phyloP scores from a whole-genome alignment of 2,113 vertebrate genomes.

The Malurus melanocephalus region DNA sequence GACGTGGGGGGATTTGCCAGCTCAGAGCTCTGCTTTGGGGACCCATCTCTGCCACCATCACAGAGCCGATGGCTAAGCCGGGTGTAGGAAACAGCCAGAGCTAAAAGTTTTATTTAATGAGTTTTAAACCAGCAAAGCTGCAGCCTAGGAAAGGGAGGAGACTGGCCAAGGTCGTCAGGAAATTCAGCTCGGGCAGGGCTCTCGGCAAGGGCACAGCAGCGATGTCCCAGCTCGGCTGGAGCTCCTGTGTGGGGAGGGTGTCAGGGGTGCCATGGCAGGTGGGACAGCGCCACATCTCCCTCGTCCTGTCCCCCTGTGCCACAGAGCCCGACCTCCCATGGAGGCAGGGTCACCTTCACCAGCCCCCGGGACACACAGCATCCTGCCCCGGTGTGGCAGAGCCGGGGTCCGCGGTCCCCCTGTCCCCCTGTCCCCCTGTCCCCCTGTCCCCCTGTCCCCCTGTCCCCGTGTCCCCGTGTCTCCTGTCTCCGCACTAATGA shows the following conservation, averaged over 20 bases:
- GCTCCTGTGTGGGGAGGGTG: not conserved
- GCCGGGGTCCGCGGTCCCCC: rapidly evolving
- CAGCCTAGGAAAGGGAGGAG: not conserved
- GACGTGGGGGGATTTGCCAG: not conserved
- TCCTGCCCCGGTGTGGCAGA: not conserved
- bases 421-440: not conserved
- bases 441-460: not conserved
- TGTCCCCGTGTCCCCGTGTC: not conserved
- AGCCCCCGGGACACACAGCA: rapidly evolving
- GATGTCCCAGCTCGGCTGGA: not conserved
- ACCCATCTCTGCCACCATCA: not conserved
- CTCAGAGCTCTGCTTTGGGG: not conserved
- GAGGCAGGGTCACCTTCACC: not conserved
- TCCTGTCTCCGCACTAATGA: not conserved
- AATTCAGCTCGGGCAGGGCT: not conserved
- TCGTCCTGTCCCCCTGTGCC: not conserved
- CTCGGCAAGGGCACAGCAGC: not conserved
- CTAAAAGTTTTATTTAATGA: not conserved
- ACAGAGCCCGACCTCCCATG: rapidly evolving
- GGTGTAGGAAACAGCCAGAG: rapidly evolving
- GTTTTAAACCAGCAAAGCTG: not conserved
- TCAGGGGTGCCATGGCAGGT: not conserved
- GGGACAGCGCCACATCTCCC: not conserved
- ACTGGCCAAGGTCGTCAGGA: not conserved
- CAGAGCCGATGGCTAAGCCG: not conserved